Conservation (phyloP, 2,888 invertebrate genomes). For the Stramonita haemastoma region DNA sequence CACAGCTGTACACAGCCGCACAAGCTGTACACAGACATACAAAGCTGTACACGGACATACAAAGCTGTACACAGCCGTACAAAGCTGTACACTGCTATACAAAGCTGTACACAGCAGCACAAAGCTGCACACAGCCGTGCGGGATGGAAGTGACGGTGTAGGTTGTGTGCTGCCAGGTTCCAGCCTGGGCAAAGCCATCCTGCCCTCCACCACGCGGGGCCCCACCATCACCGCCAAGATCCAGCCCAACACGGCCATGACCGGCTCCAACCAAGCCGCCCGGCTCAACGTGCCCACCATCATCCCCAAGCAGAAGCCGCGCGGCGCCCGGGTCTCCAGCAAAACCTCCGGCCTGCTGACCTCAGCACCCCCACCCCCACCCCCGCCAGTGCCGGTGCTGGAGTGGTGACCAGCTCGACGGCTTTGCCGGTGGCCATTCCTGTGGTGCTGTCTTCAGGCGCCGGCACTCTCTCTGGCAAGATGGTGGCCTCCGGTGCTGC, state of each 20-base stretch:
- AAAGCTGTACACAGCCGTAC: no score
- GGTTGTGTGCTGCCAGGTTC: background rate
- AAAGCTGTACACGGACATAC: no score
- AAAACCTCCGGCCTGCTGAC: conserved; percentile 39
- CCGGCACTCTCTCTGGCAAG: background rate
- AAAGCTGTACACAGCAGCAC: no score
- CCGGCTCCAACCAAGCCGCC: conserved; percentile 47
- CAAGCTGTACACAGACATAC: no score
- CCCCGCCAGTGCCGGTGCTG: background rate
- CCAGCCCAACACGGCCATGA: conserved; percentile 55
- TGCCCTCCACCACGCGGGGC: conserved; percentile 63
- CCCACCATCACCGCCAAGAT: conserved; percentile 66
- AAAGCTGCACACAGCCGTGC: no score
- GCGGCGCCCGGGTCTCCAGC: conserved; percentile 39
- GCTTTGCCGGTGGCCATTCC: conserved; percentile 31
- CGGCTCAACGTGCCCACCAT: conserved; percentile 42
- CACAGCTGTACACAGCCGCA: no score
- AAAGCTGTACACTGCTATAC: no score
- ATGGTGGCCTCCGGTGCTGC: background rate
- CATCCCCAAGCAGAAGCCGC: conserved; percentile 37
- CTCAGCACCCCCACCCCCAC: background rate
- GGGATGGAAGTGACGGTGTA: no score
- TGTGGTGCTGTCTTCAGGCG: background rate
- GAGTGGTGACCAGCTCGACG: background rate
- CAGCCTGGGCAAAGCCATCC: conserved; percentile 59